Evolutionary conservation across 2,797 vertebrate genomes (phyloP).

Genomic region (Kryptolebias ocellatus): DNA sequence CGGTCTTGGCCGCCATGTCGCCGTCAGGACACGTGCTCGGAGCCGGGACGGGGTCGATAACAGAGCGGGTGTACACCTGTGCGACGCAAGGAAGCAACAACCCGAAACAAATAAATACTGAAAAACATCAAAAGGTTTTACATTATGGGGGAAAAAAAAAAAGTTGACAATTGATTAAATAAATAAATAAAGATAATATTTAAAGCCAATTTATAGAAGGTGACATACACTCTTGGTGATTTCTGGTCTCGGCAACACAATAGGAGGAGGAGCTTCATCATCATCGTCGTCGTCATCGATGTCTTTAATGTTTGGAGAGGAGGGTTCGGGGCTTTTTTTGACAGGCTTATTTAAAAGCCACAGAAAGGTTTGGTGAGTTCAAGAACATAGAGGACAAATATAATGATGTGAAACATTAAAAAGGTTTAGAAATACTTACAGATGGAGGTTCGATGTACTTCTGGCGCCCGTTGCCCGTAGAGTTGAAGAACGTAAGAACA

Average conservation of each 20-base stretch:
- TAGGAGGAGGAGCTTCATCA: conserved; percentile 90
- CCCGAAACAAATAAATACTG: neutral
- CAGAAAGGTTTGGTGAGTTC: neutral
- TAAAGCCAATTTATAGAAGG: neutral
- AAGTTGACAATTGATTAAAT: too few species aligned
- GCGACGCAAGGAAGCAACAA: conserved; percentile 8
- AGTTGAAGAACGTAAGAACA: conserved; percentile 97
- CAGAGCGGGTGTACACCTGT: conserved; percentile 94
- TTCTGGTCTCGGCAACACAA: conserved; percentile 94
- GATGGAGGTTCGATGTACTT: conserved; percentile 93
- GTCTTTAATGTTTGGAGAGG: conserved; percentile 81
- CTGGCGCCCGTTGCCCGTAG: conserved; percentile 93
- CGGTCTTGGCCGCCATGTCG: conserved; percentile 85
- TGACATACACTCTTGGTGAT: conserved; percentile 95
- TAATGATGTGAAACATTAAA: neutral
- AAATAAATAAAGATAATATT: neutral
- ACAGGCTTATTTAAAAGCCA: conserved; percentile 77
- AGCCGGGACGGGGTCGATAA: conserved; percentile 94
- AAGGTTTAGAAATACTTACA: conserved; percentile 81
- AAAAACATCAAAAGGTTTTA: neutral
- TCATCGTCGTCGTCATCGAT: conserved; percentile 92
- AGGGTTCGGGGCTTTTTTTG: conserved; percentile 89
- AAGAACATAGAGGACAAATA: neutral
- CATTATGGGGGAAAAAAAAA: neutral
- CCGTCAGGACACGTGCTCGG: conserved; percentile 83